These are phyloP conservation scores for Sapayoa aenigma DNA, from an alignment of 2,113 vertebrate genomes.

Conservation along the genomic window DNA sequence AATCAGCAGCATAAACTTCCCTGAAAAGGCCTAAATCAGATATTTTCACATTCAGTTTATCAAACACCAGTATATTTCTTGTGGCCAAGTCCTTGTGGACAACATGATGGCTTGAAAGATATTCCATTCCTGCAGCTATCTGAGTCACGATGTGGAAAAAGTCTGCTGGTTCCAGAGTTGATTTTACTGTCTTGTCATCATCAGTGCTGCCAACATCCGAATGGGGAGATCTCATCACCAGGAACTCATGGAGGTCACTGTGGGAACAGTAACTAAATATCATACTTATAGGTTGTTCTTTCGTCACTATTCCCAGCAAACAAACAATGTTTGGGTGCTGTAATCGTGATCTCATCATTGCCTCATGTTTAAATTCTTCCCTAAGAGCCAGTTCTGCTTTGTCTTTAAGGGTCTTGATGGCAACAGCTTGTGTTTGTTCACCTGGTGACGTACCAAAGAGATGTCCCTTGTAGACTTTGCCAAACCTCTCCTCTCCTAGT, in stretches of 20 bases:
- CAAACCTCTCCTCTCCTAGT: slow-evolving; percentile 93
- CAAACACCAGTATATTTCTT: slow-evolving; percentile 91
- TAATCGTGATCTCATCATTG: slow-evolving; percentile 83
- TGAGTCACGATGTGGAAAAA: slow-evolving; percentile 92
- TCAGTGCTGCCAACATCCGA: slow-evolving; percentile 94
- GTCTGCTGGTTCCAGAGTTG: slow-evolving; percentile 89
- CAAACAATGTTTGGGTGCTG: slow-evolving; percentile 93
- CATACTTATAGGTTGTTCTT: slow-evolving; percentile 94
- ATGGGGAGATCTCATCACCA: slow-evolving; percentile 93
- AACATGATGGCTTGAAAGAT: slow-evolving; percentile 89
- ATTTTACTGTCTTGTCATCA: slow-evolving; percentile 90
- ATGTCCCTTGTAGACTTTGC: slow-evolving; percentile 95
- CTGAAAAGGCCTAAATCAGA: slow-evolving; percentile 92
- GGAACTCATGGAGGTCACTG: slow-evolving; percentile 92
- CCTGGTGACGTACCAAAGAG: slow-evolving; percentile 86
- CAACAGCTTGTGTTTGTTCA: slow-evolving; percentile 90
- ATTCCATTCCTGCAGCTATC: slow-evolving; percentile 96
- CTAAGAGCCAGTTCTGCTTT: slow-evolving; percentile 86
- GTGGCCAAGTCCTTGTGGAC: slow-evolving; percentile 95
- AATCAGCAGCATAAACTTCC: slow-evolving; percentile 95
- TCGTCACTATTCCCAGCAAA: slow-evolving; percentile 88
- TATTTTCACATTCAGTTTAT: slow-evolving; percentile 92
- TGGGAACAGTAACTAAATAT: slow-evolving; percentile 89
- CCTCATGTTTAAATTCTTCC: slow-evolving; percentile 94
- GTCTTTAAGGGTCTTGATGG: slow-evolving; percentile 95